phyloP scores from a whole-genome alignment of 2,797 vertebrate genomes.

The Pristis pectinata region DNA sequence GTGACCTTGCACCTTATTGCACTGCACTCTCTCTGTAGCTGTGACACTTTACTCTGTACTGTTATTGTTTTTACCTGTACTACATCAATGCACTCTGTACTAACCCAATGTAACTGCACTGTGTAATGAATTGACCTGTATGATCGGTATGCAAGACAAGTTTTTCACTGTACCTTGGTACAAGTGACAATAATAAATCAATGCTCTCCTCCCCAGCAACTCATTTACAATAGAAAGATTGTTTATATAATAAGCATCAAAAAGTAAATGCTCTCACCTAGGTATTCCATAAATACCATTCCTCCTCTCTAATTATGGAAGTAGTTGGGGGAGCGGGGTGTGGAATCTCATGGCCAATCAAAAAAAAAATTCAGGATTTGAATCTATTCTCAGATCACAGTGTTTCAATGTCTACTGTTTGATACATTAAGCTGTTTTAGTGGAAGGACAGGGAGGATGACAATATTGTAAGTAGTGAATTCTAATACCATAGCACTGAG shows the following conservation, averaged over 20 bases:
- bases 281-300: neutral
- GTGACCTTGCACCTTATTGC: too few relatives aligned
- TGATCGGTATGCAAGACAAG: too few relatives aligned
- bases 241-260: neutral
- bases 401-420: neutral
- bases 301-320: neutral
- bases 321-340: neutral
- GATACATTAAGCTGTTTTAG: neutral
- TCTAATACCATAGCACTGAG: neutral
- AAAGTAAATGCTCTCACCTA: neutral
- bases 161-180: too few relatives aligned
- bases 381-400: neutral
- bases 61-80: too few relatives aligned
- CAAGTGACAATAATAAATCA: too few relatives aligned
- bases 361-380: neutral
- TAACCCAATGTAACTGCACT: too few relatives aligned
- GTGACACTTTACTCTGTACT: too few relatives aligned
- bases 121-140: too few relatives aligned
- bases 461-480: neutral
- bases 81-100: too few relatives aligned
- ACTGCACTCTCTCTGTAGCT: too few relatives aligned
- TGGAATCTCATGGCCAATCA: neutral
- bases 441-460: neutral
- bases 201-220: neutral
- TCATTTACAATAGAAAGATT: neutral